These are phyloP conservation scores for Polymixis lichenea DNA, from an alignment of 2,888 invertebrate genomes.

Conservation along the genomic window DNA sequence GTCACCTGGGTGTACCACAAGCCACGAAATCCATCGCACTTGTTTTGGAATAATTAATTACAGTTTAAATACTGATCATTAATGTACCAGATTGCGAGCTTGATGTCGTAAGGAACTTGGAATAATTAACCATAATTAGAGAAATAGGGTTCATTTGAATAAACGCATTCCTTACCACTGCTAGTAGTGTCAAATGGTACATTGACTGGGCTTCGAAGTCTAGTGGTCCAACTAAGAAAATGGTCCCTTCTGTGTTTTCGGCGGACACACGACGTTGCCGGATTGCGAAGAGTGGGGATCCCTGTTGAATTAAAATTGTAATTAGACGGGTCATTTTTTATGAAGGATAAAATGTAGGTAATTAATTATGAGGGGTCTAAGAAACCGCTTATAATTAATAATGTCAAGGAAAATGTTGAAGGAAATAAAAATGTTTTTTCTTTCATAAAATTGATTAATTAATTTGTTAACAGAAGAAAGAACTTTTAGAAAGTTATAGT, in stretches of 20 bases:
- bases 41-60: conserved; percentile 62
- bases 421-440: background rate
- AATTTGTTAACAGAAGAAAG: background rate
- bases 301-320: conserved; percentile 80
- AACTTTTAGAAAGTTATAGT: no score
- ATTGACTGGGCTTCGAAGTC: conserved; percentile 97
- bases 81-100: conserved; percentile 61
- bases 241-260: conserved; percentile 95
- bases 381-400: conserved; percentile 21
- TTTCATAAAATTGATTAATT: background rate
- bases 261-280: conserved; percentile 94
- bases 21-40: conserved; percentile 55
- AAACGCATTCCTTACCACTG: conserved; percentile 92
- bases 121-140: conserved; percentile 69
- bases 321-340: conserved; percentile 18
- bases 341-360: background rate
- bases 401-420: background rate
- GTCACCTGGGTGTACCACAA: conserved; percentile 36
- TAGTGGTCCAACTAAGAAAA: conserved; percentile 94
- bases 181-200: conserved; percentile 96
- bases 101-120: conserved; percentile 58
- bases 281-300: conserved; percentile 94
- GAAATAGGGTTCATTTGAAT: conserved; percentile 61
- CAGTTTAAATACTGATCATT: conserved; percentile 66
- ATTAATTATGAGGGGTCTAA: background rate